These are phyloP conservation scores for Volucella bombylans DNA, from an alignment of 2,888 invertebrate species.

Conservation along the genomic window DNA sequence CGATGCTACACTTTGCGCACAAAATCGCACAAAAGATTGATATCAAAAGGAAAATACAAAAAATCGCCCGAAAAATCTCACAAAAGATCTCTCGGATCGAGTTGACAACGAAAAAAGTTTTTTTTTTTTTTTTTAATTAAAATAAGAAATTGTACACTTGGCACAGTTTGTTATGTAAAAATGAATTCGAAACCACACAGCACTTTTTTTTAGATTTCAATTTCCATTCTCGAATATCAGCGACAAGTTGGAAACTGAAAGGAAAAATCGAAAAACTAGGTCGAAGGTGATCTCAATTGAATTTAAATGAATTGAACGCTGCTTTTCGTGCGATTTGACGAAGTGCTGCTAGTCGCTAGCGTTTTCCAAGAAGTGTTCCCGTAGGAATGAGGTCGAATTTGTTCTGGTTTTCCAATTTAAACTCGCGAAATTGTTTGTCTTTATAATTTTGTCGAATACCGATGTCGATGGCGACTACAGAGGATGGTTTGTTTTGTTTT, in stretches of 20 bases:
- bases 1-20: constrained; percentile 58
- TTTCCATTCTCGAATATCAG: constrained; percentile 37
- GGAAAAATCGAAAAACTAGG: constrained; percentile 56
- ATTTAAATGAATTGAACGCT: constrained; percentile 53
- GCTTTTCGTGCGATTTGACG: constrained; percentile 27
- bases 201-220: constrained; percentile 37
- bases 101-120: constrained; percentile 16
- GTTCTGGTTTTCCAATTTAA: constrained; percentile 47
- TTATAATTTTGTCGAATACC: constrained; percentile 1
- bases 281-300: constrained; percentile 67
- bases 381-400: constrained; percentile 49
- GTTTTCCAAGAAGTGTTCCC: constrained; percentile 38
- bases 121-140: no score
- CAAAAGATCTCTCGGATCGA: no score
- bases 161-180: neutral
- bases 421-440: constrained; percentile 7
- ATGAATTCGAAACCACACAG: constrained; percentile 1
- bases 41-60: neutral
- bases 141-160: neutral
- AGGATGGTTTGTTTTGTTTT: constrained; percentile 52
- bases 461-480: constrained; percentile 2
- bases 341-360: constrained; percentile 7
- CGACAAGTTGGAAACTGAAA: constrained; percentile 27
- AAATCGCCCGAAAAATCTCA: constrained; percentile 20
- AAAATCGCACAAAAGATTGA: constrained; percentile 51